These are phyloP conservation scores for Chiroxiphia lanceolata DNA, from an alignment of 2,797 vertebrate genomes.

Conservation along the genomic window DNA sequence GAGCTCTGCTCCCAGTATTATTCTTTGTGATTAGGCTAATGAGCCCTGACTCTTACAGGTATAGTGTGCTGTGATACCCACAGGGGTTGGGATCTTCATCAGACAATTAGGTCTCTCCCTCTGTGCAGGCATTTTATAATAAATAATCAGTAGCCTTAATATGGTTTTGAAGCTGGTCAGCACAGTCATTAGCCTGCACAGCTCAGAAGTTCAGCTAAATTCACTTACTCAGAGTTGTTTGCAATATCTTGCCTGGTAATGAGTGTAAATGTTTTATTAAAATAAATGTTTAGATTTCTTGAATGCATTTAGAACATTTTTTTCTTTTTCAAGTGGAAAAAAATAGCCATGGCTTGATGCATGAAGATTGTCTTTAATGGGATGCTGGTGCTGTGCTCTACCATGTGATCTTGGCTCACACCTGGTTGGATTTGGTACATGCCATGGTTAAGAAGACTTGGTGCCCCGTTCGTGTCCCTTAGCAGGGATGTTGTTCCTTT, in stretches of 20 bases:
- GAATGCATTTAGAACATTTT: background rate
- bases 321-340: background rate
- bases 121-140: conserved; percentile 67
- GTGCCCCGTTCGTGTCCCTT: background rate
- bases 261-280: background rate
- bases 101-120: conserved; percentile 71
- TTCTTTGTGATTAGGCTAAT: conserved; percentile 71
- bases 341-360: background rate
- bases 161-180: conserved; percentile 48
- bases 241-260: background rate
- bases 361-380: background rate
- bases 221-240: conserved; percentile 18
- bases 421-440: background rate
- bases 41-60: conserved; percentile 70
- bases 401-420: fast-evolving
- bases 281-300: conserved; percentile 38
- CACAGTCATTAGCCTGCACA: conserved; percentile 36
- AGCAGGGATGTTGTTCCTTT: background rate
- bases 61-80: conserved; percentile 62
- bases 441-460: background rate
- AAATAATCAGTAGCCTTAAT: conserved; percentile 64
- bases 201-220: conserved; percentile 37
- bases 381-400: background rate
- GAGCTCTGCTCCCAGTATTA: conserved; percentile 40
- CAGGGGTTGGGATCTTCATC: conserved; percentile 71